Conservation (phyloP, 2,113 vertebrate species). For the sheep (Ovis aries) region DNA sequence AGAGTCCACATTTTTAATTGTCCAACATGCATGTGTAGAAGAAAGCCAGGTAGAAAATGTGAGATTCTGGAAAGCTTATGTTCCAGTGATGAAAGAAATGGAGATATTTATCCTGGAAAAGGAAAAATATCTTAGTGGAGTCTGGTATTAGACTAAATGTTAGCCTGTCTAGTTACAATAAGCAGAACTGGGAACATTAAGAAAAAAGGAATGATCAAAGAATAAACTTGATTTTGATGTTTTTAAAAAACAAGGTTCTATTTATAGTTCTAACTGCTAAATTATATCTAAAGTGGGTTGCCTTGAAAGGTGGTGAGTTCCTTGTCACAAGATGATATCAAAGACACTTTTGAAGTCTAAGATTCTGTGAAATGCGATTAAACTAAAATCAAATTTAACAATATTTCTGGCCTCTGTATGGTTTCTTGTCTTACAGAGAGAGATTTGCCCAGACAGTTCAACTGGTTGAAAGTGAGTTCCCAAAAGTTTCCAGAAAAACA, state of each 20-base stretch:
- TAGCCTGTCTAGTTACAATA: not conserved
- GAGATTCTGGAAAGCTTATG: not conserved
- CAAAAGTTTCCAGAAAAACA: conserved; percentile 44
- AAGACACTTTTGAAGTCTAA: not conserved
- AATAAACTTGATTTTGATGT: not conserved
- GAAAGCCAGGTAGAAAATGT: not conserved
- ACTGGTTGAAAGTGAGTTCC: conserved; percentile 1
- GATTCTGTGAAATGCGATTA: not conserved
- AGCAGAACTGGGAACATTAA: not conserved
- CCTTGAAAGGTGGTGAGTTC: not conserved
- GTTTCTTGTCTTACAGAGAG: not conserved
- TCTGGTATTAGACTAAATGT: not conserved
- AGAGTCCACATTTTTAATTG: not conserved
- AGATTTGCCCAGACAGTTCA: conserved; percentile 1
- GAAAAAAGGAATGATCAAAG: not conserved
- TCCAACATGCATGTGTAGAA: not conserved
- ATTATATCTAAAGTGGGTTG: not conserved
- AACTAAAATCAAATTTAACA: not conserved
- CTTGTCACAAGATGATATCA: not conserved
- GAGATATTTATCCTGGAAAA: not conserved
- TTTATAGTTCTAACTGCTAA: not conserved
- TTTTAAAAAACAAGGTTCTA: not conserved
- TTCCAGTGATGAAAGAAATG: not conserved
- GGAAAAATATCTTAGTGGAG: not conserved
- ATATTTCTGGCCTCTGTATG: not conserved